A percentile compares a stretch with the other conserved stretches of the same genome.
These are phyloP conservation scores for Dipodomys spectabilis DNA, from an alignment of 2,113 vertebrate genomes.

Conservation along the genomic window DNA sequence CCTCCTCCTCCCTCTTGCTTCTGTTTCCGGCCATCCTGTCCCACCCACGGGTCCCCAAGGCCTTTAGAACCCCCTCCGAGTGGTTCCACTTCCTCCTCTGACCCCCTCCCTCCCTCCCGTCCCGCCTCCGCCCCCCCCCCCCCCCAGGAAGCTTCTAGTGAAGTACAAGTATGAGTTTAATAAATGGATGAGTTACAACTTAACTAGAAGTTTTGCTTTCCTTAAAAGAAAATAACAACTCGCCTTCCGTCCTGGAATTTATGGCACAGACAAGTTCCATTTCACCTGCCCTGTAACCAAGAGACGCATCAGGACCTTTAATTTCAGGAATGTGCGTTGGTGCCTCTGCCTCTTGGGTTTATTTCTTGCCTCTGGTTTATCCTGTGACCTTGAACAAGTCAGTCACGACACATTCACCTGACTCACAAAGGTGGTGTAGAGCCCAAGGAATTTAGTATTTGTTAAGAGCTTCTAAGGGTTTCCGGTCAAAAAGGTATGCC, in stretches of 20 bases:
- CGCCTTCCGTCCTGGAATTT: neutral
- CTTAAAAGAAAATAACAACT: neutral
- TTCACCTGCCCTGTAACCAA: constrained; percentile 29
- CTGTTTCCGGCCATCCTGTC: neutral
- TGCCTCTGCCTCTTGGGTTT: constrained; percentile 13
- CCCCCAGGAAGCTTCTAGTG: neutral
- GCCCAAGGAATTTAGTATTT: constrained; percentile 53
- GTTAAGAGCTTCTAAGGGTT: constrained; percentile 25
- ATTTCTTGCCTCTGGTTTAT: constrained; percentile 34
- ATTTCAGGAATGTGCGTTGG: neutral
- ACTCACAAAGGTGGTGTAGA: constrained; percentile 52
- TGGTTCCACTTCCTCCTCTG: neutral
- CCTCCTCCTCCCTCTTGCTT: neutral
- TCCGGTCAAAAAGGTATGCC: neutral
- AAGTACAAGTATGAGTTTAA: neutral
- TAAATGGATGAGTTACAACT: constrained; percentile 30
- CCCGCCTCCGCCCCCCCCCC: neutral
- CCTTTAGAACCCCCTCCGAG: neutral
- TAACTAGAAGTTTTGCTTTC: neutral
- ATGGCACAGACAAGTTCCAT: constrained; percentile 31
- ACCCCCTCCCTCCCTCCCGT: too few species aligned
- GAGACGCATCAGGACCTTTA: constrained; percentile 1
- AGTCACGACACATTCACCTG: constrained; percentile 51
- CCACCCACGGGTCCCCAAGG: neutral
- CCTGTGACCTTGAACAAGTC: constrained; percentile 78